Evolutionary conservation across 2,888 invertebrate genomes (phyloP).

Genomic region (Hypena proboscidalis): DNA sequence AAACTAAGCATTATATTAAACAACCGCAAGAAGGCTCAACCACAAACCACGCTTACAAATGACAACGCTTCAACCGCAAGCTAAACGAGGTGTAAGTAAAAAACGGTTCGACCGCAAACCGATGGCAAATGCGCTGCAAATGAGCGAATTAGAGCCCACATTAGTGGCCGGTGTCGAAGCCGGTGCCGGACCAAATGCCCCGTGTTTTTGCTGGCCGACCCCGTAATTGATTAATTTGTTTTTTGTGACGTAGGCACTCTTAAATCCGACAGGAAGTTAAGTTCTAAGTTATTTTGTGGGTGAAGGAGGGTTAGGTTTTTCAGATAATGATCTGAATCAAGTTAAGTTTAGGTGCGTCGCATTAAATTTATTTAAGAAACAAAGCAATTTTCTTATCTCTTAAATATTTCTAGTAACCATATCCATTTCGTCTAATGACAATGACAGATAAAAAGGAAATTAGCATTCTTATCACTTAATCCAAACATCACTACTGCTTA

Average conservation of each 20-base stretch:
- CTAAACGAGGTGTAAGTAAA: conserved; percentile 27
- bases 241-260: conserved; percentile 35
- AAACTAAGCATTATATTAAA: background rate
- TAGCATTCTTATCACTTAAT: no score
- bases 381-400: no score
- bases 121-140: conserved; percentile 45
- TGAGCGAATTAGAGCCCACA: conserved; percentile 49
- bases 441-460: no score
- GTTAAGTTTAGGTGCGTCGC: no score
- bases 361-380: no score
- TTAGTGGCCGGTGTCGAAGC: conserved; percentile 35
- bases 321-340: background rate
- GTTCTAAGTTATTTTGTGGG: background rate
- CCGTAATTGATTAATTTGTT: conserved; percentile 48
- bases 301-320: background rate
- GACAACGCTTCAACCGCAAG: conserved; percentile 30
- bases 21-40: conserved; percentile 31
- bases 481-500: no score
- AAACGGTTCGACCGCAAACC: conserved; percentile 41
- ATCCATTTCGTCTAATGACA: no score
- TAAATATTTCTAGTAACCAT: no score
- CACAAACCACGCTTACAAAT: conserved; percentile 34
- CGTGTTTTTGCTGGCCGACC: conserved; percentile 41
- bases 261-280: conserved; percentile 11
- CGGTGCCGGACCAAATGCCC: conserved; percentile 27